A percentile compares a stretch with the other conserved stretches of the same genome.
Conservation (phyloP, 2,888 invertebrate species). For the Nesidiocoris tenuis region DNA sequence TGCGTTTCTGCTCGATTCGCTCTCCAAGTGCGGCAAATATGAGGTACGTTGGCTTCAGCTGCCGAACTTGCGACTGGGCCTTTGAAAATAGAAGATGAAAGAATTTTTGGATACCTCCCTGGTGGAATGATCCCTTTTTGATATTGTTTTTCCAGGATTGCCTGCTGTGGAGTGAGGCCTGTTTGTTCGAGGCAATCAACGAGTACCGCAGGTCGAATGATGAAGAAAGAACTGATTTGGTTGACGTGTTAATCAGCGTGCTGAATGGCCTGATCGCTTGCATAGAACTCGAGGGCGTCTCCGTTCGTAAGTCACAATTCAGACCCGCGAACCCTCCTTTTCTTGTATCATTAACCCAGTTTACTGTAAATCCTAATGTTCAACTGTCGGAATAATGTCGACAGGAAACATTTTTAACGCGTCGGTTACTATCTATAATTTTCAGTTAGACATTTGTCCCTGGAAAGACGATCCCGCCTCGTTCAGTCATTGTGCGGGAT, state of each 20-base stretch:
- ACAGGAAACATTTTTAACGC: neutral
- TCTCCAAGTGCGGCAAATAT: slow-evolving; percentile 42
- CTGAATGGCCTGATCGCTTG: slow-evolving; percentile 59
- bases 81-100: no score
- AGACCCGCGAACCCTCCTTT: neutral
- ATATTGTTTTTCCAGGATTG: slow-evolving; percentile 59
- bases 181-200: slow-evolving; percentile 71
- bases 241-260: slow-evolving; percentile 54
- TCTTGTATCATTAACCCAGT: neutral
- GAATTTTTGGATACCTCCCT: no score
- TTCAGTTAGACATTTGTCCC: slow-evolving; percentile 56
- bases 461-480: slow-evolving; percentile 65
- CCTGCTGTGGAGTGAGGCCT: slow-evolving; percentile 74
- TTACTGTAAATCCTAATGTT: neutral
- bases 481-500: slow-evolving; percentile 74
- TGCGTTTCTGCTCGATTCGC: slow-evolving; percentile 45
- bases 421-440: neutral
- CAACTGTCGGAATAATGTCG: neutral
- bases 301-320: slow-evolving; percentile 55
- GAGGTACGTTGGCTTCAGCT: slow-evolving; percentile 26
- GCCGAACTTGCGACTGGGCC: no score
- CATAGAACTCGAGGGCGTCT: slow-evolving; percentile 59
- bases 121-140: slow-evolving; percentile 4
- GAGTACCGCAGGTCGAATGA: slow-evolving; percentile 58
- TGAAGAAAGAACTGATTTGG: slow-evolving; percentile 48